Evolutionary conservation across 64 coral and sea anemone genomes (phyloP).

Genomic region (Orbicella faveolata): DNA sequence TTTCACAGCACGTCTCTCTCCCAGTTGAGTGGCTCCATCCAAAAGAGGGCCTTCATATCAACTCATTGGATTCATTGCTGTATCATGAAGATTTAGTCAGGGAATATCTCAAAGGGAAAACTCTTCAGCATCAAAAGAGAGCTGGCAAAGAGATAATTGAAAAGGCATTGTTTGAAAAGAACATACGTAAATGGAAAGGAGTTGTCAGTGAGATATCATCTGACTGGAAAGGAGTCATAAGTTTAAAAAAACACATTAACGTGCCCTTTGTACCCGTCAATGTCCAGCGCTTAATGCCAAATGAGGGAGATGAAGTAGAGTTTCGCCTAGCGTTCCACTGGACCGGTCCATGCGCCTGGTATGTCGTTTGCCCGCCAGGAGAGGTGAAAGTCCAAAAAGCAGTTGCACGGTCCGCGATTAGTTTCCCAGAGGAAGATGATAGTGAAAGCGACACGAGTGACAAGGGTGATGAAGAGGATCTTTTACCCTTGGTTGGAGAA

Average conservation of each 20-base stretch:
- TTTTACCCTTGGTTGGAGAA: conserved; percentile 44
- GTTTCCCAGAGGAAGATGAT: conserved; percentile 14
- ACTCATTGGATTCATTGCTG: conserved; percentile 63
- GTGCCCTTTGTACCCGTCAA: conserved; percentile 74
- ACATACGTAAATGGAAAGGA: conserved; percentile 65
- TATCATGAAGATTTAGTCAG: conserved; percentile 75
- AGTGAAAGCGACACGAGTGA: conserved; percentile 50
- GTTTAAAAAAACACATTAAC: conserved; percentile 53
- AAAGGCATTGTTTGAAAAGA: conserved; percentile 51
- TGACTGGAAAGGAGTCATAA: conserved; percentile 76
- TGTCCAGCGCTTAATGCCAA: conserved; percentile 58
- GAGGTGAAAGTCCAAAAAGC: conserved; percentile 57
- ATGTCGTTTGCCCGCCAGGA: conserved; percentile 36
- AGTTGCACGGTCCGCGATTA: neutral
- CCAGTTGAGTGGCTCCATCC: conserved; percentile 80
- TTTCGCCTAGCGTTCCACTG: conserved; percentile 75
- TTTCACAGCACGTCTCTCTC: conserved; percentile 40
- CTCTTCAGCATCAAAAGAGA: neutral
- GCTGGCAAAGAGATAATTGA: conserved; percentile 69
- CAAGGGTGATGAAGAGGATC: conserved; percentile 36
- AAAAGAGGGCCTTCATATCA: conserved; percentile 49
- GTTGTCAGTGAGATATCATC: conserved; percentile 48
- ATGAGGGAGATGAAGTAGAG: conserved; percentile 50
- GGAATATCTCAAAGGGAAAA: conserved; percentile 21
- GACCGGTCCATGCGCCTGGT: conserved; percentile 70